Conservation (phyloP, 2,113 vertebrate species). For the Pollachius pollachius region DNA sequence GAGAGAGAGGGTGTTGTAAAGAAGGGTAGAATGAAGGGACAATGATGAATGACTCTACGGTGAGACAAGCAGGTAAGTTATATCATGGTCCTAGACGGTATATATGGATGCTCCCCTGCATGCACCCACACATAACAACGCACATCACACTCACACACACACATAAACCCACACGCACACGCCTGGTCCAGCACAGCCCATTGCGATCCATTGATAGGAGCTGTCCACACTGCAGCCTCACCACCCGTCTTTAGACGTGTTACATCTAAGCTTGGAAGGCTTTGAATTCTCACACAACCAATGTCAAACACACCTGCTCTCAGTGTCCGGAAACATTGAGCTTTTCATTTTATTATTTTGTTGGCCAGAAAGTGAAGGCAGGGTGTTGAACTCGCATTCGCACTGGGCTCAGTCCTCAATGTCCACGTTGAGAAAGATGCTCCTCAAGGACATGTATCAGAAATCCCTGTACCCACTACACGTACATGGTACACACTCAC, state of each 20-base stretch:
- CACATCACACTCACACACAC: too few species aligned
- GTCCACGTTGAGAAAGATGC: too few species aligned
- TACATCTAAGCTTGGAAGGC: slow-evolving; percentile 4
- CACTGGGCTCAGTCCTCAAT: too few species aligned
- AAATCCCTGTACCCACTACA: too few species aligned
- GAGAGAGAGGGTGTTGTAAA: slow-evolving; percentile 21
- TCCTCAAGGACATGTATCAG: too few species aligned
- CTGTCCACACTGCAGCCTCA: slow-evolving; percentile 17
- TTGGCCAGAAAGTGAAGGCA: too few species aligned
- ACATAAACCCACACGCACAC: too few species aligned
- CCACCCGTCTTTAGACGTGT: slow-evolving; percentile 10
- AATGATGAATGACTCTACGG: slow-evolving; percentile 39
- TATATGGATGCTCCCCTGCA: too few species aligned
- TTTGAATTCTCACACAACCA: slow-evolving; percentile 15
- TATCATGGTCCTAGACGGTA: slow-evolving; percentile 22
- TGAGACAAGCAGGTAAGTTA: slow-evolving; percentile 33
- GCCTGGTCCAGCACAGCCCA: background rate
- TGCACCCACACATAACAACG: background rate
- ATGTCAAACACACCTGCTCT: slow-evolving; percentile 9
- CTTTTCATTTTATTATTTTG: too few species aligned
- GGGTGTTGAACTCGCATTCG: too few species aligned
- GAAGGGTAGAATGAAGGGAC: slow-evolving; percentile 12
- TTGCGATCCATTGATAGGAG: background rate
- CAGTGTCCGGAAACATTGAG: background rate
- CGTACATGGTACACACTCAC: too few species aligned